Evolutionary conservation across 2,888 invertebrate genomes (phyloP).

Genomic region (Strigamia transsilvanica): DNA sequence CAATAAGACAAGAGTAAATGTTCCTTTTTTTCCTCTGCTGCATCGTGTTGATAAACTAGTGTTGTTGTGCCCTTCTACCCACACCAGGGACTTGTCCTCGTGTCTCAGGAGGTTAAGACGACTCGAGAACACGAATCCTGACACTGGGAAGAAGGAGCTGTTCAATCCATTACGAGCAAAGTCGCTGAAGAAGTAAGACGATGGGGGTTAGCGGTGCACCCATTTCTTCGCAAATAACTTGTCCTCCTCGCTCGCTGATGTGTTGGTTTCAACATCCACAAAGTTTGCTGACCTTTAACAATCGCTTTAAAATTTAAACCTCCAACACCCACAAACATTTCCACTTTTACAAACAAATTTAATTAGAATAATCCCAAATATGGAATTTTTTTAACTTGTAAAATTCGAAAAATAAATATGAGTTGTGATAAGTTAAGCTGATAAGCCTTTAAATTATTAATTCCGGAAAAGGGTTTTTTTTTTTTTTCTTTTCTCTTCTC

Average conservation of each 20-base stretch:
- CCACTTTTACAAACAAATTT: too few relatives aligned
- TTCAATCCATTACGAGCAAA: slow-evolving; percentile 46
- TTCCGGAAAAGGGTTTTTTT: not conserved
- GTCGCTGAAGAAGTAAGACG: slow-evolving; percentile 12
- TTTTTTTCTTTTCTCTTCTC: not conserved
- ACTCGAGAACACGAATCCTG: slow-evolving; percentile 37
- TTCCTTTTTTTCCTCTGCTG: not conserved
- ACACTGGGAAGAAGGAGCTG: slow-evolving; percentile 37
- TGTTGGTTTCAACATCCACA: not conserved
- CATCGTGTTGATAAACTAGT: slow-evolving; percentile 36
- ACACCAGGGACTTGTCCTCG: slow-evolving; percentile 43
- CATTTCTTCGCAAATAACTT: slow-evolving; percentile 46
- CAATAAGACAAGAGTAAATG: slow-evolving; percentile 36
- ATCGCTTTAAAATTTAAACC: slow-evolving; percentile 12
- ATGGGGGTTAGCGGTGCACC: slow-evolving; percentile 45
- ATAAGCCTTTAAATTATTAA: slow-evolving; percentile 27
- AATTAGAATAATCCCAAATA: slow-evolving; percentile 37
- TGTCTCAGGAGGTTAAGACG: slow-evolving; percentile 41
- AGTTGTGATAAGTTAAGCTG: not conserved
- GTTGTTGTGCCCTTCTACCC: slow-evolving; percentile 34
- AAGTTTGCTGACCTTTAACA: slow-evolving; percentile 21
- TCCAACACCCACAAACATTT: not conserved
- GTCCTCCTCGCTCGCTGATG: not conserved
- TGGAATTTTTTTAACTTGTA: not conserved
- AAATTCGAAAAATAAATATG: not conserved